These are phyloP conservation scores for Phenganax stokvisi DNA, from an alignment of 92 coral and sea anemone species.

Conservation along the genomic window DNA sequence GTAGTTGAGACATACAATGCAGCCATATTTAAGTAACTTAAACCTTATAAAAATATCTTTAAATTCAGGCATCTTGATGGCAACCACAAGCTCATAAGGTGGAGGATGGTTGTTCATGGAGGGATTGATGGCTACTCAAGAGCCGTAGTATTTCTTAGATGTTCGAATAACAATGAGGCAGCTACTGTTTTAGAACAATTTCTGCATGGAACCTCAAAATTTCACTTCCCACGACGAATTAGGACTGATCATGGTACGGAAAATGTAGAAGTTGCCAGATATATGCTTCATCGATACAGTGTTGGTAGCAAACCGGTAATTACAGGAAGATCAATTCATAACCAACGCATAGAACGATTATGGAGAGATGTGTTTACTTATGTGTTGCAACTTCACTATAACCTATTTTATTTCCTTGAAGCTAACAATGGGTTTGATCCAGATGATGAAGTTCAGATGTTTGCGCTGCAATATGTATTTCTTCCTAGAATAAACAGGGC, in stretches of 20 bases:
- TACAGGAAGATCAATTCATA: slow-evolving; percentile 14
- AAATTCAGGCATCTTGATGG: too few species aligned
- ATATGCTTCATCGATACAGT: slow-evolving; percentile 20
- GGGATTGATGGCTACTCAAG: background rate
- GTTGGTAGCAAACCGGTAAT: slow-evolving; percentile 1
- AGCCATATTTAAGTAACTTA: too few species aligned
- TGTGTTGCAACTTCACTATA: background rate
- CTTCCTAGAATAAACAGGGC: slow-evolving; percentile 38
- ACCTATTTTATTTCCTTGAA: slow-evolving; percentile 12
- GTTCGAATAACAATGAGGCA: background rate
- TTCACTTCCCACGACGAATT: background rate
- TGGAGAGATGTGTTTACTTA: slow-evolving; percentile 13
- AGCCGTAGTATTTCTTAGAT: background rate
- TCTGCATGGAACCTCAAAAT: background rate
- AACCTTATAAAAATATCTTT: too few species aligned
- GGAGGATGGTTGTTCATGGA: background rate
- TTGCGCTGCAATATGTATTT: slow-evolving; percentile 42
- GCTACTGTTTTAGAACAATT: background rate
- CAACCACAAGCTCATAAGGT: too few species aligned
- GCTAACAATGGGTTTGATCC: background rate
- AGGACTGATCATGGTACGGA: slow-evolving; percentile 17
- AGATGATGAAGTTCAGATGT: slow-evolving; percentile 31
- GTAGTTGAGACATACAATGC: too few species aligned
- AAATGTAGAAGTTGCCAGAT: slow-evolving; percentile 38
- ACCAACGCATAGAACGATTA: slow-evolving; percentile 11